Conservation (phyloP, 2,797 vertebrate genomes). For the Amniataba percoides region DNA sequence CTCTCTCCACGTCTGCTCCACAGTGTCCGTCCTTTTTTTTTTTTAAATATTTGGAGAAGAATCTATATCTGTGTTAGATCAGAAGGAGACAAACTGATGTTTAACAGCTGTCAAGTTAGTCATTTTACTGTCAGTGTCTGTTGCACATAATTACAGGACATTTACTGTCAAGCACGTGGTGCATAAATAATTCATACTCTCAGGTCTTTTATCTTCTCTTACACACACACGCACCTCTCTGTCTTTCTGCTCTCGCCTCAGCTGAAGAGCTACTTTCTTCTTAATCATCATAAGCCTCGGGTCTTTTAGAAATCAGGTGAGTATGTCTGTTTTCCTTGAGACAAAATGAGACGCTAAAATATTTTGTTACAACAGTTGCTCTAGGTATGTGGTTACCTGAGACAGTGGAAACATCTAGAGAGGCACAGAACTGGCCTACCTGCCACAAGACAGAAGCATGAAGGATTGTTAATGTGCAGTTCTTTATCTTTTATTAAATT, state of each 20-base stretch:
- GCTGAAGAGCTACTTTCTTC: constrained; percentile 27
- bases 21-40: neutral
- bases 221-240: constrained; percentile 16
- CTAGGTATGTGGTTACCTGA: constrained; percentile 22
- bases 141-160: constrained; percentile 30
- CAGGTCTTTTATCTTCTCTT: constrained; percentile 62
- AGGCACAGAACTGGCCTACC: neutral
- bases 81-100: neutral
- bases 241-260: constrained; percentile 32
- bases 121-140: constrained; percentile 2
- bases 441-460: neutral
- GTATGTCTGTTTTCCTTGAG: constrained; percentile 24
- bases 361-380: neutral
- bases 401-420: constrained; percentile 30
- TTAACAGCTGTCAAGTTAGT: neutral
- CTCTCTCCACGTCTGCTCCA: constrained; percentile 9
- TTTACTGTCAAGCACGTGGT: constrained; percentile 43
- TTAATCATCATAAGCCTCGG: neutral
- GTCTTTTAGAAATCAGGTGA: constrained; percentile 59
- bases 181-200: constrained; percentile 77
- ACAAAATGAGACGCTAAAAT: neutral
- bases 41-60: neutral
- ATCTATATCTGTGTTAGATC: neutral
- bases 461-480: neutral
- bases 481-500: too few relatives aligned